These are phyloP conservation scores for Heteronetta atricapilla DNA, from an alignment of 2,113 vertebrate species.

Conservation along the genomic window DNA sequence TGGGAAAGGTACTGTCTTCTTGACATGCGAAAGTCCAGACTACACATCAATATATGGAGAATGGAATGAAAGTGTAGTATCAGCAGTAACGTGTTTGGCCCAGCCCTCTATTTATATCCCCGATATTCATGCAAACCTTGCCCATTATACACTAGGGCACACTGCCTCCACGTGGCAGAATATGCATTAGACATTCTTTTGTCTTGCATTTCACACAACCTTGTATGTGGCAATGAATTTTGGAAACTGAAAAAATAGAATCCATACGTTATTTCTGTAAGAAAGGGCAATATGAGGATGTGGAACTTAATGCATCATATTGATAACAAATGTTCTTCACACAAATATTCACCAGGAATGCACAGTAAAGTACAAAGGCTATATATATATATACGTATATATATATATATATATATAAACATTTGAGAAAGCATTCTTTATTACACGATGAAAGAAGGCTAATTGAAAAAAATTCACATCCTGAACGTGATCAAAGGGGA, in stretches of 20 bases:
- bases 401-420: neutral
- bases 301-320: neutral
- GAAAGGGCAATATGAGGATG: neutral
- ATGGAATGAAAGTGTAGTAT: neutral
- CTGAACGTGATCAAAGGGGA: conserved; percentile 29
- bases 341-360: conserved; percentile 30
- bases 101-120: neutral
- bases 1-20: neutral
- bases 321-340: neutral
- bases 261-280: neutral
- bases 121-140: neutral
- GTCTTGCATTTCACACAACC: neutral
- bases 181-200: neutral
- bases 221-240: neutral
- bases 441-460: conserved; percentile 54
- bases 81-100: neutral
- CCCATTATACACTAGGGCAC: neutral
- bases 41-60: neutral
- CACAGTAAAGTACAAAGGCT: conserved; percentile 48
- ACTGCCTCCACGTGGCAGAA: conserved; percentile 55
- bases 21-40: conserved; percentile 17
- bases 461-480: conserved; percentile 34
- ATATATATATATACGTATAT: neutral
- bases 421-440: too few relatives aligned
- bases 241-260: neutral